These are phyloP conservation scores for Amphipyra tragopoginis DNA, from an alignment of 2,888 invertebrate genomes.

Conservation along the genomic window DNA sequence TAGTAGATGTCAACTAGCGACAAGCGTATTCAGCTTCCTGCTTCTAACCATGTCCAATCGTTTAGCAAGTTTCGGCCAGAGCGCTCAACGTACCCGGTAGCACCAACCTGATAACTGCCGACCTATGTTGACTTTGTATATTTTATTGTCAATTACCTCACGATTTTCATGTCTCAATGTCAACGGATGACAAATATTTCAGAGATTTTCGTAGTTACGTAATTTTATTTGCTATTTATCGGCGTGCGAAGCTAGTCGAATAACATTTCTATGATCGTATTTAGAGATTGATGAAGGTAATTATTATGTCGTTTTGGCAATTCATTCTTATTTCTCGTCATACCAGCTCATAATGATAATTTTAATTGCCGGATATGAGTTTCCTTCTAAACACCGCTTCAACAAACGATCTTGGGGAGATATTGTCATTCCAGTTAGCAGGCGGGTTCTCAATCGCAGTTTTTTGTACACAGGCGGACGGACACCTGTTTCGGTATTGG, in stretches of 20 bases:
- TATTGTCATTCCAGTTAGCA: background rate
- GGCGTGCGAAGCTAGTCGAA: slow-evolving; percentile 11
- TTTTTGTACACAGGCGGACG: no score
- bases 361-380: slow-evolving; percentile 16
- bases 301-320: background rate
- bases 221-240: slow-evolving; percentile 16
- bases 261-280: slow-evolving; percentile 4
- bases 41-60: slow-evolving; percentile 46
- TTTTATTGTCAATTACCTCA: slow-evolving; percentile 66
- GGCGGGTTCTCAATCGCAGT: background rate
- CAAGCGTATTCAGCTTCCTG: slow-evolving; percentile 46
- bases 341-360: slow-evolving; percentile 7
- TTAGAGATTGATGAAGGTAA: slow-evolving; percentile 1
- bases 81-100: slow-evolving; percentile 24
- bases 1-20: slow-evolving; percentile 17
- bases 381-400: slow-evolving; percentile 2
- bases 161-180: slow-evolving; percentile 76
- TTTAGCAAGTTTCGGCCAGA: slow-evolving; percentile 55
- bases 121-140: slow-evolving; percentile 59
- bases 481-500: no score
- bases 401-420: background rate
- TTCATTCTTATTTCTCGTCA: slow-evolving; percentile 9
- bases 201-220: slow-evolving; percentile 29
- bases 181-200: slow-evolving; percentile 55
- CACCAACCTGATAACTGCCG: slow-evolving; percentile 46